Evolutionary conservation across 2,888 invertebrate species (phyloP), one percentile per base, ranked within the genome.

Genomic region (Graphium colonna): DNA sequence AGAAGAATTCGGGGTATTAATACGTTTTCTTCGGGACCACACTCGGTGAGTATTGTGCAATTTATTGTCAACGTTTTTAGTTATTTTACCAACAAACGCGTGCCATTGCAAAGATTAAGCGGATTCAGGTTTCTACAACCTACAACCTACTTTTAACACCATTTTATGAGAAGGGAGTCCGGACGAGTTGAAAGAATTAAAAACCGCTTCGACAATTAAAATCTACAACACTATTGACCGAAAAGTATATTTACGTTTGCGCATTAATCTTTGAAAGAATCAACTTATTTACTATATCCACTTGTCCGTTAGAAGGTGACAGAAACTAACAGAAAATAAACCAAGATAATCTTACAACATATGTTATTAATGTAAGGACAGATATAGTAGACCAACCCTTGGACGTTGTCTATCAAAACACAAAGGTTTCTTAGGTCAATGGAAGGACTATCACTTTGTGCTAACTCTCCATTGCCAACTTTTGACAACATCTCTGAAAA

Each of bases 401-500:
- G 52, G 47, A 56, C 52, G 36, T 55, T 55, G 8, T 28, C 28
- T 28, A 28, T 28, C 8, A 4, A 28, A 28, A 8, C 5, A 7
- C 52, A 59, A 62, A 62, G 51, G 57, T 65, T 60, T 57, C 63
- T 13, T n/a, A n/a, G n/a, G n/a, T n/a, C n/a, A n/a, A n/a, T n/a
- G n/a, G n/a, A n/a, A n/a, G n/a, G n/a, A n/a, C n/a, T n/a, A n/a
- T 63, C 56, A 56, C 58, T 60, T 63, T 60, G 59, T 63, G 58
- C 60, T 60, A 66, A 61, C 54, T 60, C 57, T 59, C 61, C 62
- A 62, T 62, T 61, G 51, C 62, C 60, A 61, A 63, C 60, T 60
- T 63, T 61, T 51, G 61, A 61, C 59, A 66, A 55, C 53, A 59
- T 53, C 55, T 65, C 54, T 28, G 28, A 8, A 28, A 28, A 28